Base-by-base conservation (phyloP, 2,797 vertebrate genomes). In the Rhinoraja longicauda region DNA sequence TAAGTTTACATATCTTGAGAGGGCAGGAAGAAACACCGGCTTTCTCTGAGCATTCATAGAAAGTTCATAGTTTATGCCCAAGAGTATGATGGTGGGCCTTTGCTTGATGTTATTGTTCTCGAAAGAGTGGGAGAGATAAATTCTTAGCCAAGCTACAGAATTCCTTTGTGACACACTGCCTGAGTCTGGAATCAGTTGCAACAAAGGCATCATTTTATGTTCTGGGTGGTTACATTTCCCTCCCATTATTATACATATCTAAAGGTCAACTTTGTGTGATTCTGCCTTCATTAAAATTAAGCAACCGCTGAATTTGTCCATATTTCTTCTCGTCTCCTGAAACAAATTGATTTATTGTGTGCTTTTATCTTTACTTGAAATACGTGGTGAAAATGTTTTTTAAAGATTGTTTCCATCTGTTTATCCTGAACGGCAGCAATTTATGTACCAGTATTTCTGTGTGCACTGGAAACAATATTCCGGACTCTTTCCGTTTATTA, bases 171-270 rank as follows among this genome's bases (percentile, higher is more conserved):
- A 17, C 62, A 1, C 4, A 59, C 4, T 21, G 84, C 84, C 57
- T 36, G 84, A 64, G 7, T 88, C n/a, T 86, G 32, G 10, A 88
- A 36, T 67, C 84, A 88, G 64, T 64, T 64, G n/a, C 32, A 32
- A 88, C 84, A 88, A 88, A 88, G 84, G 64, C 59, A 88, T 82
- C 29, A n/a, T 86, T 86, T 86, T 86, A 2, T 86, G 62, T 86
- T 57, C 39, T 64, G 59, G 64, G 26, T 53, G 53, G 21, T 84
- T 32, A 5, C 19, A 19, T 86, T 45, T 64, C 59, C 15, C 59
- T 32, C 13, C 17, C 59, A 86, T 64, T 64, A 29, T 26, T 39
- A 24, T 8, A 57, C 29, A 57, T 84, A 59, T 53, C 53, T 62
- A 17, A 62, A 86, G n/a, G 59, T 86, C 82, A 86, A 62, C n/a